Evolutionary conservation across 2,888 invertebrate species (phyloP).

Genomic region (Lithophane leautieri): DNA sequence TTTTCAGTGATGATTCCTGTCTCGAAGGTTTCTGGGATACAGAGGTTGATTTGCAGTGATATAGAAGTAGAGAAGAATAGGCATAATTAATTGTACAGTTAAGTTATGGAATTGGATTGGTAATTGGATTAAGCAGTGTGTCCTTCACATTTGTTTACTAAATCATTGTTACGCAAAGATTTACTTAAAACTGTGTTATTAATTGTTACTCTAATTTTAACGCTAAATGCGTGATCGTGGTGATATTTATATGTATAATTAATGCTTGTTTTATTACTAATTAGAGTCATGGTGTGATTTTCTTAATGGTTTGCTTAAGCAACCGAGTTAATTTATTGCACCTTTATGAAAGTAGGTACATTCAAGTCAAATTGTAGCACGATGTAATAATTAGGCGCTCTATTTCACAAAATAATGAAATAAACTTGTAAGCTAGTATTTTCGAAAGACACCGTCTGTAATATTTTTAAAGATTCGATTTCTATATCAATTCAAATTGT

Average conservation of each 20-base stretch:
- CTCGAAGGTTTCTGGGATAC: neutral
- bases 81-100: neutral
- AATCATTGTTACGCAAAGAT: slow-evolving; percentile 24
- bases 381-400: neutral
- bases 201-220: slow-evolving; percentile 35
- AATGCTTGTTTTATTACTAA: slow-evolving; percentile 2
- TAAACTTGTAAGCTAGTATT: neutral
- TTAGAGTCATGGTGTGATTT: neutral
- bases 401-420: neutral
- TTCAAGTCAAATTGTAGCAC: neutral
- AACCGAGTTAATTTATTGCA: neutral
- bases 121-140: slow-evolving; percentile 9
- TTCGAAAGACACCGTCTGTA: neutral
- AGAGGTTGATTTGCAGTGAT: neutral
- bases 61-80: neutral
- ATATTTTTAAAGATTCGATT: neutral
- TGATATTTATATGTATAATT: slow-evolving; percentile 9
- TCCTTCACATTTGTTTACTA: slow-evolving; percentile 40
- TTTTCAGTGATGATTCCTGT: neutral
- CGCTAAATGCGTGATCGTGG: slow-evolving; percentile 1
- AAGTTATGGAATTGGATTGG: neutral
- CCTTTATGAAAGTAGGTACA: neutral
- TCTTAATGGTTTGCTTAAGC: neutral
- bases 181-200: slow-evolving; percentile 23
- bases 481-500: slow-evolving; percentile 5